Conservation (phyloP, 2,113 vertebrate genomes). For the Peucedramus taeniatus region DNA sequence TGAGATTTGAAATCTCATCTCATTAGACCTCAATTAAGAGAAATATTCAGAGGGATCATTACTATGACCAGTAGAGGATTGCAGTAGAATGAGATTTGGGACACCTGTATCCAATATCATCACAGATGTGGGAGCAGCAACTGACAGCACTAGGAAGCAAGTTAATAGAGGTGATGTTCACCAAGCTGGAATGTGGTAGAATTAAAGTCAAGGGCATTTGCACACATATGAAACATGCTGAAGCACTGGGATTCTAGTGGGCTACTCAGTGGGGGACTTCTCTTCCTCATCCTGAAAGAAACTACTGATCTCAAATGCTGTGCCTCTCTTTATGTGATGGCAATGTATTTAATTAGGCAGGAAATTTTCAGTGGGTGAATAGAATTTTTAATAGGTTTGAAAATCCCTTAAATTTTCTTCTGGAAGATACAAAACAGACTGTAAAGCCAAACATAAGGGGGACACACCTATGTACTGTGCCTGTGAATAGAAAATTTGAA, state of each 20-base stretch:
- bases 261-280: neutral
- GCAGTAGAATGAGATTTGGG: neutral
- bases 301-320: neutral
- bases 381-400: neutral
- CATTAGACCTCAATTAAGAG: neutral
- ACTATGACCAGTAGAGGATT: neutral
- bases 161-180: neutral
- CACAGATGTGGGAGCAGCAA: neutral
- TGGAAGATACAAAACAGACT: neutral
- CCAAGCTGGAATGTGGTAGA: neutral
- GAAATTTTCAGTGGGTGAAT: neutral
- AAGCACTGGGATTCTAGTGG: neutral
- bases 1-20: neutral
- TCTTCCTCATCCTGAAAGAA: neutral
- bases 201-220: neutral
- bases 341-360: neutral
- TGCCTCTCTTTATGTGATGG: neutral
- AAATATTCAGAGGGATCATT: neutral
- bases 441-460: neutral
- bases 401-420: neutral
- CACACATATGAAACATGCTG: neutral
- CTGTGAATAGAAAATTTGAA: neutral
- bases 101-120: neutral
- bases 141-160: neutral
- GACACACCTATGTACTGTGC: rapidly evolving